These are phyloP conservation scores for Polyommatus iphigenia DNA, from an alignment of 2,888 invertebrate genomes.

Conservation along the genomic window DNA sequence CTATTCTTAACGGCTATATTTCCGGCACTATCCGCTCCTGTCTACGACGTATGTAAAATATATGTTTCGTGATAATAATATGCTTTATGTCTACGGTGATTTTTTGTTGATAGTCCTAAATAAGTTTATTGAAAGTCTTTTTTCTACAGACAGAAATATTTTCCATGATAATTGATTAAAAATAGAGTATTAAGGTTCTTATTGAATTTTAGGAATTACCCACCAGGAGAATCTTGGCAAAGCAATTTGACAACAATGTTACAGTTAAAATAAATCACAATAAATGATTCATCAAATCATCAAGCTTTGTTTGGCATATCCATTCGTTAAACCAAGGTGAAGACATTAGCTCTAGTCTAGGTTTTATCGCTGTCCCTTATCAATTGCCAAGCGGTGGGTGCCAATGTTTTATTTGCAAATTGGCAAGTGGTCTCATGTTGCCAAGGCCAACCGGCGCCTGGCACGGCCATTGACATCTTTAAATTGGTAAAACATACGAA, in stretches of 20 bases:
- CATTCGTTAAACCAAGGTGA: constrained; percentile 28
- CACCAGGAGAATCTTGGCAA: background rate
- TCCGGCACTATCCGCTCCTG: background rate
- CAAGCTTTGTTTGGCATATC: constrained; percentile 27
- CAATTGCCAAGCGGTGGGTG: constrained; percentile 66
- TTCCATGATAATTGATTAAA: background rate
- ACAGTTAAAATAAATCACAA: constrained; percentile 24
- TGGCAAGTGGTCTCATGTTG: constrained; percentile 62
- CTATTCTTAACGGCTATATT: constrained; percentile 5
- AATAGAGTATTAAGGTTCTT: background rate
- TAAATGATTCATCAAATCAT: constrained; percentile 30
- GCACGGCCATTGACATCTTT: constrained; percentile 64
- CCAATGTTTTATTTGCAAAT: constrained; percentile 79
- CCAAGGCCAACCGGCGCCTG: constrained; percentile 71
- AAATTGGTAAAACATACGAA: constrained; percentile 43
- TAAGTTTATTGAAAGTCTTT: background rate
- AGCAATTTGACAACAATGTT: background rate
- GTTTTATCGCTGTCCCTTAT: constrained; percentile 55
- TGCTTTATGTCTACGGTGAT: background rate
- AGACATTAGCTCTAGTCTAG: constrained; percentile 43
- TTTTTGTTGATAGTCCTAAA: background rate
- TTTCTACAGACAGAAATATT: background rate
- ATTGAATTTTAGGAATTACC: background rate
- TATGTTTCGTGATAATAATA: background rate
- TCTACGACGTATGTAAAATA: background rate